phyloP scores from a whole-genome alignment of 2,113 vertebrate genomes.

The Peucedramus taeniatus region DNA sequence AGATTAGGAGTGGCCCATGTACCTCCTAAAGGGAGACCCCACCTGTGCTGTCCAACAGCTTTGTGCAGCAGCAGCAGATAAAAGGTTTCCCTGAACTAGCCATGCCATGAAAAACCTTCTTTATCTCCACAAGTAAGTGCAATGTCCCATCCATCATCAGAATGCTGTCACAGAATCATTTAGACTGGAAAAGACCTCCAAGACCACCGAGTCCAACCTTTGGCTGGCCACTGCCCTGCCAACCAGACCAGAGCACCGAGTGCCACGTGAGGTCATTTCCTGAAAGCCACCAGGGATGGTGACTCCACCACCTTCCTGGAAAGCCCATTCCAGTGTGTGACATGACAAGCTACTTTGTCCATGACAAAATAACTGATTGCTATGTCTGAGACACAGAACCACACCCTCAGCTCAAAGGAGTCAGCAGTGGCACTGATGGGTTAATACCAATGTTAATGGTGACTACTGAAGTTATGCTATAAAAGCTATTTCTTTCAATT shows the following conservation, averaged over 20 bases:
- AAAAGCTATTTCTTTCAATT: neutral
- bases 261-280: rapidly evolving
- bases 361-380: neutral
- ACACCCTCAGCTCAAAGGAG: neutral
- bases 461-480: neutral
- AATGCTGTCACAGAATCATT: neutral
- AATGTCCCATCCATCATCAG: neutral
- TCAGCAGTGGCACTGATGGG: neutral
- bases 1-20: neutral
- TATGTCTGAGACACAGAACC: neutral
- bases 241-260: neutral
- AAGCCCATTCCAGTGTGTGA: neutral
- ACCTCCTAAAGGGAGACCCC: neutral
- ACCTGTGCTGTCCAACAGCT: neutral
- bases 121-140: neutral
- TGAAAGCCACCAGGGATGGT: neutral
- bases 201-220: neutral
- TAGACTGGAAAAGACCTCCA: neutral
- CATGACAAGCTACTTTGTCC: neutral
- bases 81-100: neutral
- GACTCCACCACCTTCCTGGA: neutral
- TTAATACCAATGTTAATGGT: neutral
- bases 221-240: neutral
- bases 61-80: neutral
- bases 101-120: neutral